A percentile compares a stretch with the other conserved stretches of the same genome.
Evolutionary conservation across 2,113 vertebrate genomes (phyloP).

Genomic region (Micromys minutus): DNA sequence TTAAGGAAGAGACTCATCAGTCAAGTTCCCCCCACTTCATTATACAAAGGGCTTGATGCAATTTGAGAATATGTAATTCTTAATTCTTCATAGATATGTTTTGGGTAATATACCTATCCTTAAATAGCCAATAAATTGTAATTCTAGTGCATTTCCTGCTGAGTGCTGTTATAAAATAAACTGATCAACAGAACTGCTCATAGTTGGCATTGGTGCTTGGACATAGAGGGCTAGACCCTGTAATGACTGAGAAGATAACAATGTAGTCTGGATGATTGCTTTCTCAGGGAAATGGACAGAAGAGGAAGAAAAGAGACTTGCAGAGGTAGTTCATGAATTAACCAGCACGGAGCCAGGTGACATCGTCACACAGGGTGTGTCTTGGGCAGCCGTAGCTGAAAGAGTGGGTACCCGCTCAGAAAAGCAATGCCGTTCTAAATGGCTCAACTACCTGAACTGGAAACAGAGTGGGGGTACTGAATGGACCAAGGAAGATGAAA

Average conservation of each 20-base stretch:
- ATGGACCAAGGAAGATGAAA: slow-evolving; percentile 99
- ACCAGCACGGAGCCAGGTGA: slow-evolving; percentile 95
- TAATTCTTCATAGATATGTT: slow-evolving; percentile 2
- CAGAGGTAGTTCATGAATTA: slow-evolving; percentile 97
- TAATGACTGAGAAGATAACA: background rate
- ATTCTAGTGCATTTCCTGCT: background rate
- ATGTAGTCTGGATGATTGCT: slow-evolving; percentile 53
- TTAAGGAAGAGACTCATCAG: background rate
- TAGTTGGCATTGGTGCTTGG: background rate
- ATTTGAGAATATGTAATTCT: background rate
- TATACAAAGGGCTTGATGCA: background rate
- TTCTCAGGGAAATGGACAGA: slow-evolving; percentile 97
- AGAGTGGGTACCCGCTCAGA: slow-evolving; percentile 96
- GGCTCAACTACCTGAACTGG: slow-evolving; percentile 99
- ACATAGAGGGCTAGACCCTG: background rate
- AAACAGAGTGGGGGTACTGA: slow-evolving; percentile 99
- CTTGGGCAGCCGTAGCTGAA: slow-evolving; percentile 97
- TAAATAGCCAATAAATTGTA: background rate
- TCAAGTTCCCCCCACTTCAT: background rate
- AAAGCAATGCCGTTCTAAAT: slow-evolving; percentile 99
- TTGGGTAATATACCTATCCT: slow-evolving; percentile 6
- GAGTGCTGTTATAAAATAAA: background rate
- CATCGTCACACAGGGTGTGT: slow-evolving; percentile 97
- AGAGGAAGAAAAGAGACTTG: slow-evolving; percentile 95
- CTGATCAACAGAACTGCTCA: background rate